Evolutionary conservation across 35 echinoderm and acorn worm genomes (phyloP).

Genomic region (Lytechinus pictus): DNA sequence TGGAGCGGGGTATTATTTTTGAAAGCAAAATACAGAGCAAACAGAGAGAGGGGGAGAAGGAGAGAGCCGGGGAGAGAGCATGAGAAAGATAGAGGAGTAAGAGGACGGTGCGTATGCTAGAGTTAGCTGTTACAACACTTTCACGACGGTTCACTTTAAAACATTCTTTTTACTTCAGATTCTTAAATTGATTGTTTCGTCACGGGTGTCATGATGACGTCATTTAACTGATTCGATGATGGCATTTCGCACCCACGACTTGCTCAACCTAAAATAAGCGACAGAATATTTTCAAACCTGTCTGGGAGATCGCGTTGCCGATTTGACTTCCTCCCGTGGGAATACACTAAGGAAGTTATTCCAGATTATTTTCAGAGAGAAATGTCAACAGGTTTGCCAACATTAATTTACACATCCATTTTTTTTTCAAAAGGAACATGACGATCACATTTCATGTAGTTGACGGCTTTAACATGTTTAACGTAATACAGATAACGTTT

Average conservation of each 20-base stretch:
- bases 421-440: neutral
- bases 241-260: neutral
- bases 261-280: neutral
- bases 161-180: too few species aligned
- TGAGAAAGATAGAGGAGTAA: neutral
- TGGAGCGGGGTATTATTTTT: too few species aligned
- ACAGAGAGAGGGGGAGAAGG: too few species aligned
- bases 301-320: neutral
- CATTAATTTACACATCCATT: neutral
- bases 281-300: neutral
- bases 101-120: too few species aligned
- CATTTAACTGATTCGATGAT: neutral
- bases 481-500: neutral
- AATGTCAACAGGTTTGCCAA: neutral
- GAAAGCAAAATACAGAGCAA: too few species aligned
- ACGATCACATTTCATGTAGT: neutral
- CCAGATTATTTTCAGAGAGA: conserved; percentile 11
- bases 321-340: neutral
- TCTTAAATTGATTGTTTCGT: neutral
- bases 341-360: neutral
- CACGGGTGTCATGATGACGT: neutral
- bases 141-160: too few species aligned
- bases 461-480: neutral
- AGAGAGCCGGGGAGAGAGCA: neutral
- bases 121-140: neutral